Percentiles rank a stretch among this genome's conserved stretches.
These are phyloP conservation scores for Agonopterix subpropinquella DNA, from an alignment of 2,888 invertebrate genomes.

Conservation along the genomic window DNA sequence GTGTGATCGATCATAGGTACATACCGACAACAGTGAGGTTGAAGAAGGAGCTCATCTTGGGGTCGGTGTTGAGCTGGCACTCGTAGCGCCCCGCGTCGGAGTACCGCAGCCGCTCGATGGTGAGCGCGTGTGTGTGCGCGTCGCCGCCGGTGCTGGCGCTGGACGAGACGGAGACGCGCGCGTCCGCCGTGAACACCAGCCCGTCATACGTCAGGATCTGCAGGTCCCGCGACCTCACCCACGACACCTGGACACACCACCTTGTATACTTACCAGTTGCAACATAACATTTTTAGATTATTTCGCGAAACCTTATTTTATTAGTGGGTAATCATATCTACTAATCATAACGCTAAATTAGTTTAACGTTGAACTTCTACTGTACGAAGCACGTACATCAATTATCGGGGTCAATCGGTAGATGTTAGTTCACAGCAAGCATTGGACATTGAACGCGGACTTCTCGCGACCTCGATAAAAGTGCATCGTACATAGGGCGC, in stretches of 20 bases:
- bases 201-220: slow-evolving; percentile 81
- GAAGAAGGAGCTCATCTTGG: slow-evolving; percentile 6
- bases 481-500: too few relatives aligned
- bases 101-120: slow-evolving; percentile 74
- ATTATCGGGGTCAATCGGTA: too few relatives aligned
- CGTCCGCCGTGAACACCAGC: slow-evolving; percentile 80
- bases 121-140: slow-evolving; percentile 63
- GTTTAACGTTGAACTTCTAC: too few relatives aligned
- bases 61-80: slow-evolving; percentile 10
- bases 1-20: not conserved
- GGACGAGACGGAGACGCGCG: slow-evolving; percentile 75
- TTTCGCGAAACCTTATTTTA: too few relatives aligned
- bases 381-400: too few relatives aligned
- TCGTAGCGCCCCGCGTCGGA: slow-evolving; percentile 71
- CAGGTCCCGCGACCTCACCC: slow-evolving; percentile 82
- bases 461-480: too few relatives aligned
- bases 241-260: slow-evolving; percentile 77
- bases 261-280: not conserved
- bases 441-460: too few relatives aligned
- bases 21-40: slow-evolving; percentile 3
- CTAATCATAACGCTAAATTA: too few relatives aligned
- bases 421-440: too few relatives aligned
- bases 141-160: slow-evolving; percentile 62
- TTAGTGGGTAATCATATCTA: too few relatives aligned
- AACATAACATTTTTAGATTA: too few relatives aligned